Evolutionary conservation across 1,140 invertebrate species (phyloP), one percentile per base, ranked within the genome.

Genomic region (Tigriopus japonicus): DNA sequence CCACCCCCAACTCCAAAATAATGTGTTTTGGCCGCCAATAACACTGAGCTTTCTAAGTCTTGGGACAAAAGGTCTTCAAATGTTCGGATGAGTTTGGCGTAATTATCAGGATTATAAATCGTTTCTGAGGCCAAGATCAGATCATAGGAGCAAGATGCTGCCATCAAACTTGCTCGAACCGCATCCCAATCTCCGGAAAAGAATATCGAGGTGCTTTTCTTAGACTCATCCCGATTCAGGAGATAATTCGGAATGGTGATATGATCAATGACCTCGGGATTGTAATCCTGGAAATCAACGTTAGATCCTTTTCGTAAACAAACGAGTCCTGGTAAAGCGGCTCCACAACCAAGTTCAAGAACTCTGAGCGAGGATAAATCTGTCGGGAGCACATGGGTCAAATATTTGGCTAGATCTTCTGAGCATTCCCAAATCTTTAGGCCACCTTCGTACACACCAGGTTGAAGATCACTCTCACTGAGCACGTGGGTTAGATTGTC

Each of bases 1-100:
- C 72, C 69, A 9, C 72, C 72, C 59, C 71, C 72, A 15, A 72
- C 69, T 52, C 72, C 72, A 68, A 72, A 73, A 63, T 73, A 73
- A 64, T 69, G 68, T 1, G 64, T 66, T 65, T 73, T 73, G 1
- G 71, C 70, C 23, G 72, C 72, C 40, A 72, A 9, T 12, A 59
- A 64, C 68, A 45, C 40, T 13, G 13, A 42, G 60, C 68, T 43
- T 23, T n/a, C n/a, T n/a, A n/a, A n/a, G n/a, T 70, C 71, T 59
- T 63, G 40, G 41, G 60, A 19, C 9, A 73, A 62, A 13, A 65
- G 60, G 17, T 49, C 10, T 59, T 68, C 56, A 62, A 72, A 68
- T 3, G 69, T 62, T 35, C 67, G 52, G 52, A 67, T 61, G 14
- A 73, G 65, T 52, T 70, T 71, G 6, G 23, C 56, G 56, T 72